Base-by-base conservation (phyloP, 2,113 vertebrate species). In the Talpa occidentalis region DNA sequence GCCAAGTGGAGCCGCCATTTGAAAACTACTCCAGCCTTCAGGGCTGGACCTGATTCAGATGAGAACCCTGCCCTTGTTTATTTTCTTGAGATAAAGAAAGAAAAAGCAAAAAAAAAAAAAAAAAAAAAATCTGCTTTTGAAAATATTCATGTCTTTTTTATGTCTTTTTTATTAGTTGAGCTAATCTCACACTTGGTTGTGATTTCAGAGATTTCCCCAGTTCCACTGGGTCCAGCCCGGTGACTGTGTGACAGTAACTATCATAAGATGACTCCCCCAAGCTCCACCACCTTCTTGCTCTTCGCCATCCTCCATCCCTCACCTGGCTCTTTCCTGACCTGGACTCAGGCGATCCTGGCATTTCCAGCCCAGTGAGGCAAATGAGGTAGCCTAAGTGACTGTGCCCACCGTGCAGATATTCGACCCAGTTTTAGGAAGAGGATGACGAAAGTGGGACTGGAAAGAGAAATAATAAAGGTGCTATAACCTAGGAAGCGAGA, bases 61-160 rank as follows among this genome's bases (percentile, higher is more conserved):
- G 90, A 69, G 74, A 70, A 83, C 0, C 30, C 5, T 66, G 2
- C 59, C 35, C 8, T 44, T 69, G 82, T 90, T 96, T 90, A 83
- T 93, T 95, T 94, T 95, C 72, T 77, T 87, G 89, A 96, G 72
- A 91, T 94, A 90, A 95, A 91, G 85, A 96, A 91, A 59, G 42
- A 80, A 95, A 90, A 44, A 83, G 76, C 90, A 72, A 74, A 64
- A 88, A 52, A 52, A 15, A 14, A 40, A 14, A 72, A 42, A 40
- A 37, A 70, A 54, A 60, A 47, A 62, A 94, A 67, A 37, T 35
- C 83, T 83, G 62, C 84, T 88, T 88, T 91, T 62, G 88, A 87
- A 96, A 94, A 69, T 24, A 28, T 32, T 52, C 47, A 49, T 88
- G 80, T 81, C n/a, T n/a, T n/a, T n/a, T n/a, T n/a, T 56, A 74